These are phyloP conservation scores for Cirrhinus molitorella DNA, from an alignment of 2,797 vertebrate species.

Conservation along the genomic window DNA sequence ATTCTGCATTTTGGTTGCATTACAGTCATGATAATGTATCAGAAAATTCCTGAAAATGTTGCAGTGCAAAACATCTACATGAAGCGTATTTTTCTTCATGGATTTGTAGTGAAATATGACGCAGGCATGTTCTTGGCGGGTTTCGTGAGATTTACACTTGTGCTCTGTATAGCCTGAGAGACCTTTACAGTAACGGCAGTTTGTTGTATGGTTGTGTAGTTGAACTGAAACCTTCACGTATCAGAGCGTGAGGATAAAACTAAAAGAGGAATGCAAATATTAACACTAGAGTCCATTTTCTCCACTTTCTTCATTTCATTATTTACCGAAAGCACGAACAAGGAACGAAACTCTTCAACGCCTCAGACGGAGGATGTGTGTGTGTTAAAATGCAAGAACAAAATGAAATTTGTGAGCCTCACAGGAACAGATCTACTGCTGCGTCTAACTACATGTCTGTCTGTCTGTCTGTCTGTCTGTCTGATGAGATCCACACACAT, in stretches of 20 bases:
- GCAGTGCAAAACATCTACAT: neutral
- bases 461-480: slow-evolving; percentile 68
- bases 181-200: slow-evolving; percentile 79
- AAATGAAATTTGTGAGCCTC: slow-evolving; percentile 38
- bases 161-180: slow-evolving; percentile 80
- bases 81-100: neutral
- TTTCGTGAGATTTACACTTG: slow-evolving; percentile 71
- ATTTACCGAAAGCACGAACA: slow-evolving; percentile 1
- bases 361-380: slow-evolving; percentile 2
- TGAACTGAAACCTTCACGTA: slow-evolving; percentile 51
- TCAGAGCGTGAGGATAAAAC: slow-evolving; percentile 13
- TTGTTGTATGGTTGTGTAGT: slow-evolving; percentile 67
- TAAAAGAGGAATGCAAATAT: slow-evolving; percentile 16
- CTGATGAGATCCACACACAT: slow-evolving; percentile 78
- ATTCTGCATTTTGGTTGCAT: too few species aligned
- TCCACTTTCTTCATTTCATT: neutral
- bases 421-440: slow-evolving; percentile 34
- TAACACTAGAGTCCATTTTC: slow-evolving; percentile 25
- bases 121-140: slow-evolving; percentile 39
- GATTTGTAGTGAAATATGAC: slow-evolving; percentile 7
- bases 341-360: neutral
- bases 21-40: too few species aligned
- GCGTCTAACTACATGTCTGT: slow-evolving; percentile 47
- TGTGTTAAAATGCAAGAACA: slow-evolving; percentile 34
- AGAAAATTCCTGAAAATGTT: too few species aligned